Conservation (phyloP, 2,113 vertebrate species). For the Ctenomys sociabilis region DNA sequence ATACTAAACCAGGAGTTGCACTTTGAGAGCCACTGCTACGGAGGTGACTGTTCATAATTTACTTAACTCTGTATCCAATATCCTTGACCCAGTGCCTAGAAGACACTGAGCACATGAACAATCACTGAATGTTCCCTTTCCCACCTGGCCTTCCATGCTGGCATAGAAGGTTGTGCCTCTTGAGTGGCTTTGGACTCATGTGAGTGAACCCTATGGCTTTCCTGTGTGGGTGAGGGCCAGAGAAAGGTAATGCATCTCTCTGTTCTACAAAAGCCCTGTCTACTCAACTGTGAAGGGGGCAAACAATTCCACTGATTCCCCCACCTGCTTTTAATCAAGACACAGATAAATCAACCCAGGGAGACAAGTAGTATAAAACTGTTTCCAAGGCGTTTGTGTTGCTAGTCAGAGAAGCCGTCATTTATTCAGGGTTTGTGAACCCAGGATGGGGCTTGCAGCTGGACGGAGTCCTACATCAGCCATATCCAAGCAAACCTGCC, state of each 20-base stretch:
- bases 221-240: not conserved
- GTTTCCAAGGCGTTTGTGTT: accelerated
- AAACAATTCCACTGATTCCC: not conserved
- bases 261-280: not conserved
- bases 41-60: not conserved
- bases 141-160: not conserved
- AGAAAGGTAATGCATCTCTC: not conserved
- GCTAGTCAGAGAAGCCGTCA: not conserved
- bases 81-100: not conserved
- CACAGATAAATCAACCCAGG: not conserved
- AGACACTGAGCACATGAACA: not conserved
- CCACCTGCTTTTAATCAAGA: not conserved
- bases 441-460: not conserved
- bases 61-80: not conserved
- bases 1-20: not conserved
- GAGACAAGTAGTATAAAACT: not conserved
- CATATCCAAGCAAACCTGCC: not conserved
- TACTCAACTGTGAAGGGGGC: not conserved
- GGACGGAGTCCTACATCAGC: not conserved
- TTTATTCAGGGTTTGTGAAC: too few species aligned
- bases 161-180: not conserved
- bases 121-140: not conserved
- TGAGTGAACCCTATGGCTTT: not conserved
- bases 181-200: not conserved
- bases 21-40: not conserved